phyloP scores from a whole-genome alignment of 2,113 vertebrate genomes.

The Aleadryas rufinucha region DNA sequence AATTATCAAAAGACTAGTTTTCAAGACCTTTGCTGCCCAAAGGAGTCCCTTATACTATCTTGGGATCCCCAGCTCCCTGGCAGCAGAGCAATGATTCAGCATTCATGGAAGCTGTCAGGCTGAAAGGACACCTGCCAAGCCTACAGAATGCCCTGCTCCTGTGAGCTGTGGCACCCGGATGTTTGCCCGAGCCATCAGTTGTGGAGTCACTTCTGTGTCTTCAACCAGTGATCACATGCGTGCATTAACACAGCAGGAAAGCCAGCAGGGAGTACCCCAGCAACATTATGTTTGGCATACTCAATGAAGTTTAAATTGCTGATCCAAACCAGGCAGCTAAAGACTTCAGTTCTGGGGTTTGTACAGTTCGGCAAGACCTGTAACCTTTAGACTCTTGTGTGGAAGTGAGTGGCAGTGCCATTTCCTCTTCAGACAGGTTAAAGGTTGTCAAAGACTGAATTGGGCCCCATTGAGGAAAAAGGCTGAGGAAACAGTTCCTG shows the following conservation, averaged over 20 bases:
- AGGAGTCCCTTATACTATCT: neutral
- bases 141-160: neutral
- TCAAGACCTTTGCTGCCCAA: neutral
- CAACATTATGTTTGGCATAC: neutral
- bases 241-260: neutral
- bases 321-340: neutral
- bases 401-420: neutral
- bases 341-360: neutral
- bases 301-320: neutral
- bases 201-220: neutral
- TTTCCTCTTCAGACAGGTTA: neutral
- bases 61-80: neutral
- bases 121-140: neutral
- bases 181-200: neutral
- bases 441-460: neutral
- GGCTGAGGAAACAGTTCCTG: neutral
- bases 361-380: neutral
- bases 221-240: rapidly evolving
- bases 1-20: neutral
- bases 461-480: neutral
- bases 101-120: neutral
- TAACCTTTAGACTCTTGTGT: neutral
- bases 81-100: neutral
- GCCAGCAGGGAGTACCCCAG: neutral
- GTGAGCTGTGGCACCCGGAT: neutral